Evolutionary conservation across 2,888 invertebrate genomes (phyloP).

Genomic region (Drosophila borealis): DNA sequence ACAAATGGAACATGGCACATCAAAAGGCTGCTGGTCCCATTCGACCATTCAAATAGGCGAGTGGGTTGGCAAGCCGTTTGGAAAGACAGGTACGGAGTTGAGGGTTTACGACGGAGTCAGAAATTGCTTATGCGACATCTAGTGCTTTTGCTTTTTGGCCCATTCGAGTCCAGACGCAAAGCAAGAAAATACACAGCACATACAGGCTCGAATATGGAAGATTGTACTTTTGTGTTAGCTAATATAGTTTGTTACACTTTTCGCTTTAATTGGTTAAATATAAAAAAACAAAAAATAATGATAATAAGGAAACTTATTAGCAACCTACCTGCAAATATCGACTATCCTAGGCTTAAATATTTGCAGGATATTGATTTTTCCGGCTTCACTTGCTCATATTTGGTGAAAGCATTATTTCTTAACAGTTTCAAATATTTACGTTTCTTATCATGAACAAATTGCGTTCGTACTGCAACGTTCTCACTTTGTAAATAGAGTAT

Average conservation of each 20-base stretch:
- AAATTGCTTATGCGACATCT: conserved; percentile 82
- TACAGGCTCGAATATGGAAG: conserved; percentile 22
- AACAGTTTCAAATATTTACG: no score
- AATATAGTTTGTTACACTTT: conserved; percentile 2
- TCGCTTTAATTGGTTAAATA: no score
- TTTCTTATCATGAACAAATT: no score
- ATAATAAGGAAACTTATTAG: no score
- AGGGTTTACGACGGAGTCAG: conserved; percentile 43
- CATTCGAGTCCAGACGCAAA: conserved; percentile 45
- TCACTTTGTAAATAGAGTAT: no score
- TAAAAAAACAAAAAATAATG: no score
- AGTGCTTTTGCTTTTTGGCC: conserved; percentile 63
- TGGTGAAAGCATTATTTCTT: no score
- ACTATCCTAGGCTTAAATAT: no score
- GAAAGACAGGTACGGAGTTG: conserved; percentile 29
- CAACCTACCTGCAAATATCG: no score
- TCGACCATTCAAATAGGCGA: conserved; percentile 58
- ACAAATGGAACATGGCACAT: conserved; percentile 57
- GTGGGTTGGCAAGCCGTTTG: conserved; percentile 61
- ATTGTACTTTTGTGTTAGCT: conserved; percentile 3
- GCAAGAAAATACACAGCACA: conserved; percentile 33
- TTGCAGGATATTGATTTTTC: no score
- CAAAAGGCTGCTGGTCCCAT: conserved; percentile 62
- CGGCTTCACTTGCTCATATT: no score
- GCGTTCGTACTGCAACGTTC: no score